Conservation (phyloP, 2,888 invertebrate genomes). For the Agonopterix alstromeriana region DNA sequence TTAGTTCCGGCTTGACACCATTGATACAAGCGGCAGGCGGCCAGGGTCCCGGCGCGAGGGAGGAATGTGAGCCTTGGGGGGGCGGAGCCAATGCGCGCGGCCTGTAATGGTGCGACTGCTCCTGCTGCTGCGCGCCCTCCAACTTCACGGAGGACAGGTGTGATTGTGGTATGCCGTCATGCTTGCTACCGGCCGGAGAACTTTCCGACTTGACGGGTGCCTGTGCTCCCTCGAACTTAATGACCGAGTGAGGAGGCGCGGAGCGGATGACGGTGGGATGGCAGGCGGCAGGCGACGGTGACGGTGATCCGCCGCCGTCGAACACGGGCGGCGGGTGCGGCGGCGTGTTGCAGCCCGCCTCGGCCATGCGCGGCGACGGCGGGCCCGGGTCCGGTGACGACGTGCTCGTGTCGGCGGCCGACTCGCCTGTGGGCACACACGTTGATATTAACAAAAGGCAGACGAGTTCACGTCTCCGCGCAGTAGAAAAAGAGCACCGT, state of each 20-base stretch:
- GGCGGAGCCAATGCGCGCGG: conserved; percentile 60
- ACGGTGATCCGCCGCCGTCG: conserved; percentile 66
- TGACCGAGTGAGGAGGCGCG: conserved; percentile 76
- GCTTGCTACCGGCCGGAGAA: conserved; percentile 40
- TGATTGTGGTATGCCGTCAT: conserved; percentile 33
- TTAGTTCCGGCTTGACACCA: conserved; percentile 89
- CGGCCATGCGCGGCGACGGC: conserved; percentile 88
- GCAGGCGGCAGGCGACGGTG: conserved; percentile 59
- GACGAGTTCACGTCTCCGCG: conserved; percentile 28
- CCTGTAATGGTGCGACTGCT: conserved; percentile 51
- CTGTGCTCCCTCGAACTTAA: conserved; percentile 75
- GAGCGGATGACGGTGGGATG: conserved; percentile 76
- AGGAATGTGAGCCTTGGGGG: conserved; percentile 55
- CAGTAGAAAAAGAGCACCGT: conserved; percentile 55
- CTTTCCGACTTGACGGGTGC: conserved; percentile 49
- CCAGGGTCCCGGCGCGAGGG: conserved; percentile 67
- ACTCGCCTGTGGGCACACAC: conserved; percentile 83
- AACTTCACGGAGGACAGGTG: conserved; percentile 68
- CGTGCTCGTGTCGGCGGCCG: conserved; percentile 94
- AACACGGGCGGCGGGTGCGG: conserved; percentile 76
- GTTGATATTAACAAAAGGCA: conserved; percentile 42
- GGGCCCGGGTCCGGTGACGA: conserved; percentile 94
- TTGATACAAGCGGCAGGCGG: conserved; percentile 81
- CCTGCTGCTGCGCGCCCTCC: conserved; percentile 43
- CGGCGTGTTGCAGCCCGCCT: conserved; percentile 79